Evolutionary conservation across 2,888 invertebrate genomes (phyloP).

Genomic region (Dasypolia templi): DNA sequence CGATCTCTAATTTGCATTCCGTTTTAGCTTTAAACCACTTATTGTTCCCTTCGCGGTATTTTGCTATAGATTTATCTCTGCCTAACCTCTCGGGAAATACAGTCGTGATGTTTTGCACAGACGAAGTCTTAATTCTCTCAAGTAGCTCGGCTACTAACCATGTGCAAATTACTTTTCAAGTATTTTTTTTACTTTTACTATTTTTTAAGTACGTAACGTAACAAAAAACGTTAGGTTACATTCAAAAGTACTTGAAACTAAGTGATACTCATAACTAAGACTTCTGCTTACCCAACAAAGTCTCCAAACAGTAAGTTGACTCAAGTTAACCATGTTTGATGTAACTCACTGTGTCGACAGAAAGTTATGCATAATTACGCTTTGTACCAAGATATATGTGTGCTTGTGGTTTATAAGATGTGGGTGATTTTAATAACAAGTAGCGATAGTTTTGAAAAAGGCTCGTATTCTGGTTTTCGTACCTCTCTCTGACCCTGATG

Average conservation of each 20-base stretch:
- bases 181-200: constrained; percentile 16
- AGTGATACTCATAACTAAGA: constrained; percentile 10
- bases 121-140: background rate
- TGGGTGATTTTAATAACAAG: background rate
- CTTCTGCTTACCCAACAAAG: constrained; percentile 42
- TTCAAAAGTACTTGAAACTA: constrained; percentile 26
- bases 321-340: constrained; percentile 50
- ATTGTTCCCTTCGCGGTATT: no score
- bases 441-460: background rate
- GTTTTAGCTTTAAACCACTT: no score
- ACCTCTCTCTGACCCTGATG: background rate
- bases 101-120: background rate
- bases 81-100: no score
- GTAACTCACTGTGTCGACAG: constrained; percentile 44
- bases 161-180: constrained; percentile 15
- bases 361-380: constrained; percentile 33
- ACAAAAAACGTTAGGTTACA: constrained; percentile 14
- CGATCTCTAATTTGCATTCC: no score
- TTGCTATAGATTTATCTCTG: no score
- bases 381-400: constrained; percentile 24
- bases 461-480: background rate
- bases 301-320: constrained; percentile 42
- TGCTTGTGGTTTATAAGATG: background rate
- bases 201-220: constrained; percentile 1
- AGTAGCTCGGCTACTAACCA: background rate